Evolutionary conservation across 2,797 vertebrate genomes (phyloP).

Genomic region (Phoxinus dragarum): DNA sequence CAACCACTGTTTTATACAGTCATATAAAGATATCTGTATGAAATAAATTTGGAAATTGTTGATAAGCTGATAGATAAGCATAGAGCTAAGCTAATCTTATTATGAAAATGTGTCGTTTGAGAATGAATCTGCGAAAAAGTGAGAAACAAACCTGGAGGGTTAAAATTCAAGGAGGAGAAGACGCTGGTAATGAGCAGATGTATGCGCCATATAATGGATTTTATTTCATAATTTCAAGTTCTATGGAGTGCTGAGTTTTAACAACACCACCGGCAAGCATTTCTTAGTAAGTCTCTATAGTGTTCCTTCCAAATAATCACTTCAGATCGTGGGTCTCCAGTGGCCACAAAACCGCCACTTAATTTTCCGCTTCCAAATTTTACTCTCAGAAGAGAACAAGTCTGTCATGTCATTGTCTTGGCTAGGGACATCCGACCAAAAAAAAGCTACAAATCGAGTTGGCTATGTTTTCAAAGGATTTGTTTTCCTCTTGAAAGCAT

Average conservation of each 20-base stretch:
- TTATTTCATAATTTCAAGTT: constrained; percentile 29
- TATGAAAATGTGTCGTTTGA: constrained; percentile 1
- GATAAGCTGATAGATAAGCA: too few relatives aligned
- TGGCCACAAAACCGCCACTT: constrained; percentile 31
- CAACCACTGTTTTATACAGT: neutral
- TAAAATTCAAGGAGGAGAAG: neutral
- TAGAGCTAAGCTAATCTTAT: neutral
- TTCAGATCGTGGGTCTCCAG: constrained; percentile 17
- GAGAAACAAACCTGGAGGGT: neutral
- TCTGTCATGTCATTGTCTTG: constrained; percentile 42
- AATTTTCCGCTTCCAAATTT: constrained; percentile 33
- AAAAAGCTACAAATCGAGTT: constrained; percentile 54
- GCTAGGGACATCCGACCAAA: constrained; percentile 30
- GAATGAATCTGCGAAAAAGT: neutral
- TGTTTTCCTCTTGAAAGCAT: constrained; percentile 42
- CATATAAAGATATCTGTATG: neutral
- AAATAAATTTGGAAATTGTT: neutral
- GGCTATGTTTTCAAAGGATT: constrained; percentile 49
- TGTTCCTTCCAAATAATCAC: constrained; percentile 12
- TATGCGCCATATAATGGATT: neutral
- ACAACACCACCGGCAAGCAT: constrained; percentile 9
- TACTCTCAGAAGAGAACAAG: constrained; percentile 9
- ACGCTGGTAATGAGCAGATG: constrained; percentile 7
- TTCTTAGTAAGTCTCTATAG: constrained; percentile 13
- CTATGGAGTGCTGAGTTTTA: constrained; percentile 8